Evolutionary conservation across 2,113 vertebrate species (phyloP).

Genomic region (Anarrhichthys ocellatus): DNA sequence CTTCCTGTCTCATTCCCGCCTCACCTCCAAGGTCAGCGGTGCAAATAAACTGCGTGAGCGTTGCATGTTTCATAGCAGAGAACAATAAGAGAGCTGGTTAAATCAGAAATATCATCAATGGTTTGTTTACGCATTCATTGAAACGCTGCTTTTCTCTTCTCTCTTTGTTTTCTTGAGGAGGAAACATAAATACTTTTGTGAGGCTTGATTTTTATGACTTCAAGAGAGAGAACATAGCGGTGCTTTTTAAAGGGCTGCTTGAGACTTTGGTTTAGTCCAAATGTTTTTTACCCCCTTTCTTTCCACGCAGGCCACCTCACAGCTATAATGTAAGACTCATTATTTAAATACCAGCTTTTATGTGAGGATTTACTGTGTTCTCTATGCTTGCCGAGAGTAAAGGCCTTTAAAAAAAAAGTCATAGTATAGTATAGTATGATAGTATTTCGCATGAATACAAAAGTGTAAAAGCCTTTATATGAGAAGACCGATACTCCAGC

Average conservation of each 20-base stretch:
- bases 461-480: not conserved
- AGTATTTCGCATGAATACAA: not conserved
- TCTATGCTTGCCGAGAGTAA: no score
- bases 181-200: not conserved
- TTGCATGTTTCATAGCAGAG: not conserved
- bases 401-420: no score
- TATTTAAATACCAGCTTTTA: not conserved
- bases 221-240: not conserved
- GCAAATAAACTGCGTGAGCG: not conserved
- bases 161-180: not conserved
- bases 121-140: not conserved
- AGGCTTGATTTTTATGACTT: not conserved
- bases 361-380: not conserved
- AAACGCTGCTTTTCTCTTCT: not conserved
- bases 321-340: no score
- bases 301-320: no score
- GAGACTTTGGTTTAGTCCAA: no score
- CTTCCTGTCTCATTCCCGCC: slow-evolving; percentile 7
- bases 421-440: not conserved
- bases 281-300: not conserved
- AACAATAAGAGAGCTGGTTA: not conserved
- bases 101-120: not conserved
- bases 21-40: slow-evolving; percentile 37
- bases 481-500: not conserved
- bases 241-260: not conserved